Evolutionary conservation across 1,140 invertebrate species (phyloP).

Genomic region (Rhynchophorus ferrugineus): DNA sequence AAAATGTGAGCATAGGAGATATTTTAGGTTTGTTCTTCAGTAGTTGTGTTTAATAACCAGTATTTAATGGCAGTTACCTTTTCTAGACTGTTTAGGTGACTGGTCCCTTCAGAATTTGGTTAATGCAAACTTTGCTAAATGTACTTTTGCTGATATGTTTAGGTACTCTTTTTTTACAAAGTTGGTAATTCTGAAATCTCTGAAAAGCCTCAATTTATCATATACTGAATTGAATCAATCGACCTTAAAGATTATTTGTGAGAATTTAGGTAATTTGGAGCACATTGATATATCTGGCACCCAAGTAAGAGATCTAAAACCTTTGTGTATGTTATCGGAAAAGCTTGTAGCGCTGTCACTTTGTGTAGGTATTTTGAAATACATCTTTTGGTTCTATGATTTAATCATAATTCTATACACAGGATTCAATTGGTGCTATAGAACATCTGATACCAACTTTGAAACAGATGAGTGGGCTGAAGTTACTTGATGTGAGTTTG

Average conservation of each 20-base stretch:
- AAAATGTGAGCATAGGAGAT: slow-evolving; percentile 30
- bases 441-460: slow-evolving; percentile 50
- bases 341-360: slow-evolving; percentile 26
- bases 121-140: slow-evolving; percentile 58
- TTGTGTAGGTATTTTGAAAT: slow-evolving; percentile 21
- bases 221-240: slow-evolving; percentile 65
- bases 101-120: slow-evolving; percentile 64
- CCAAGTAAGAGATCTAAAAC: slow-evolving; percentile 58
- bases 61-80: neutral
- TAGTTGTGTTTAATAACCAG: neutral
- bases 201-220: slow-evolving; percentile 63
- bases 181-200: slow-evolving; percentile 50
- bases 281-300: slow-evolving; percentile 66
- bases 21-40: slow-evolving; percentile 29
- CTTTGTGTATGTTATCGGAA: slow-evolving; percentile 28
- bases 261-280: slow-evolving; percentile 61
- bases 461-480: slow-evolving; percentile 51
- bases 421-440: slow-evolving; percentile 25
- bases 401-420: no score
- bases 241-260: slow-evolving; percentile 59
- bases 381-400: slow-evolving; percentile 6
- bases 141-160: slow-evolving; percentile 53
- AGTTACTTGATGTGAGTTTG: slow-evolving; percentile 38
- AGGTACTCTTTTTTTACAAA: slow-evolving; percentile 45
- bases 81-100: slow-evolving; percentile 56